Evolutionary conservation across 2,113 vertebrate species (phyloP).

Genomic region (Calidris pygmaea): DNA sequence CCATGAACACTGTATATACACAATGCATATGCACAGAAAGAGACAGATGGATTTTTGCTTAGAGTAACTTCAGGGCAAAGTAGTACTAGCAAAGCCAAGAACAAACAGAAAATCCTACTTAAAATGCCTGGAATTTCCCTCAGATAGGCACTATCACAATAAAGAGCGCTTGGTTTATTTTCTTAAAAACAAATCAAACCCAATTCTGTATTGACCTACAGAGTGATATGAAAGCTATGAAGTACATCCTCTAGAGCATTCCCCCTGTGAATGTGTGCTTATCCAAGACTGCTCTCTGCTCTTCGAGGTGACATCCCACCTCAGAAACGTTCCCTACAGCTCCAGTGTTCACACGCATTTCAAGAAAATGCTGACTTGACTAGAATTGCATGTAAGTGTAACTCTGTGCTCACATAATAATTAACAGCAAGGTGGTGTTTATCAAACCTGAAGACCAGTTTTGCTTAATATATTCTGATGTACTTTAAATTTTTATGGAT

Average conservation of each 20-base stretch:
- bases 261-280: not conserved
- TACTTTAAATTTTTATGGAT: not conserved
- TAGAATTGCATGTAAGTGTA: not conserved
- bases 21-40: not conserved
- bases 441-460: not conserved
- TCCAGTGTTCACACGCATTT: not conserved
- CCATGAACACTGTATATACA: not conserved
- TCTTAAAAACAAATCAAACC: not conserved
- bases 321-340: not conserved
- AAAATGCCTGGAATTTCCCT: not conserved
- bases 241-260: not conserved
- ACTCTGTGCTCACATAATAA: not conserved
- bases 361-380: not conserved
- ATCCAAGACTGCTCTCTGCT: not conserved
- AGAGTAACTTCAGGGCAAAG: slow-evolving; percentile 14
- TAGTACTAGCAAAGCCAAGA: slow-evolving; percentile 21
- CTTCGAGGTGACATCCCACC: not conserved
- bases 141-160: not conserved
- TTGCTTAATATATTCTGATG: not conserved
- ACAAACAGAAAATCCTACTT: slow-evolving; percentile 8
- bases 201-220: not conserved
- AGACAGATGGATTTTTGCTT: slow-evolving; percentile 28
- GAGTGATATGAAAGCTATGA: not conserved
- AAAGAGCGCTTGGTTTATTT: not conserved
- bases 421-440: not conserved